phyloP scores from a whole-genome alignment of 2,113 vertebrate species.

The Pagrus major region DNA sequence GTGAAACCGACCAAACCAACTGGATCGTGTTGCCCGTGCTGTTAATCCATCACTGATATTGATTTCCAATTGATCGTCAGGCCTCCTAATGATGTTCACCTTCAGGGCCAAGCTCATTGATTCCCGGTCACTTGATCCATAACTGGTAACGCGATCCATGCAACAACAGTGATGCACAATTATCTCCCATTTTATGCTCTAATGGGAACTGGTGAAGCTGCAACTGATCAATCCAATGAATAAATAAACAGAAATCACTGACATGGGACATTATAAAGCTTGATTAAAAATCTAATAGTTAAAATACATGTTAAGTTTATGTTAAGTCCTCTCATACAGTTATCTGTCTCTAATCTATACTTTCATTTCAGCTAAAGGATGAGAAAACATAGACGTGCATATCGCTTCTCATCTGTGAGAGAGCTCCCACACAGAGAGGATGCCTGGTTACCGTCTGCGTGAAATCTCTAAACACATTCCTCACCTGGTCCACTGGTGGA shows the following conservation, averaged over 20 bases:
- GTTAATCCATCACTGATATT: slow-evolving; percentile 73
- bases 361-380: slow-evolving; percentile 19
- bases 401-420: slow-evolving; percentile 49
- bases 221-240: slow-evolving; percentile 54
- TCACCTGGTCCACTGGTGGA: slow-evolving; percentile 30
- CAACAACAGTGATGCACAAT: slow-evolving; percentile 58
- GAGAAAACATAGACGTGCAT: neutral
- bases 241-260: slow-evolving; percentile 50
- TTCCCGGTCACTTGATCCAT: slow-evolving; percentile 64
- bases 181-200: slow-evolving; percentile 55
- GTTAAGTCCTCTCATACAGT: too few relatives aligned
- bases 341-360: slow-evolving; percentile 29
- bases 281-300: too few relatives aligned
- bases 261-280: neutral
- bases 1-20: slow-evolving; percentile 12
- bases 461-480: slow-evolving; percentile 61
- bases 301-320: too few relatives aligned
- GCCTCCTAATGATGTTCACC: slow-evolving; percentile 73
- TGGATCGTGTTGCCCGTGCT: slow-evolving; percentile 26
- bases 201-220: slow-evolving; percentile 37
- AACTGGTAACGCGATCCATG: slow-evolving; percentile 71
- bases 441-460: slow-evolving; percentile 46
- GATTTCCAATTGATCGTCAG: slow-evolving; percentile 67
- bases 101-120: slow-evolving; percentile 72
- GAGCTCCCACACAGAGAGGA: slow-evolving; percentile 45